Conservation (phyloP, 2,113 vertebrate genomes). For the Ciconia stormi region DNA sequence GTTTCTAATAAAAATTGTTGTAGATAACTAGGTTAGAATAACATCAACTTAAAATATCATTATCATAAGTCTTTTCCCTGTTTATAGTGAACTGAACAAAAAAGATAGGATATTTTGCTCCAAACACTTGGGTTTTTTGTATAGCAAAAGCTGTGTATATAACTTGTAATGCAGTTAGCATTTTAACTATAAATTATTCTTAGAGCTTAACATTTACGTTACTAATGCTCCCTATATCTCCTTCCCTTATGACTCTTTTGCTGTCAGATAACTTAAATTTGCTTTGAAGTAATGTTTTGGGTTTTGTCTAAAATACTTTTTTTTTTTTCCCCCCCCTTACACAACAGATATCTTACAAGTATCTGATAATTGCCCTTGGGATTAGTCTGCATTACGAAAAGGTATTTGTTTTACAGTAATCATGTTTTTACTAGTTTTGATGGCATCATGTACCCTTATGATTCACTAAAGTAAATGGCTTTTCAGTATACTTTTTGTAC, state of each 20-base stretch:
- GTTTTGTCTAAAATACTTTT: slow-evolving; percentile 4
- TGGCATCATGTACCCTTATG: not conserved
- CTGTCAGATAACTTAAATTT: not conserved
- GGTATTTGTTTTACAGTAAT: slow-evolving; percentile 73
- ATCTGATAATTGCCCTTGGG: slow-evolving; percentile 94
- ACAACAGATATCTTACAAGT: slow-evolving; percentile 90
- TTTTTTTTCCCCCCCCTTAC: not conserved
- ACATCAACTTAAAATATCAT: not conserved
- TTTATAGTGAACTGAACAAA: not conserved
- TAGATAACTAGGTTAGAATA: not conserved
- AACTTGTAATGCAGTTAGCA: not conserved
- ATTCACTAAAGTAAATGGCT: not conserved
- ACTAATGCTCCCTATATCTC: not conserved
- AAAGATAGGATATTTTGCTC: not conserved
- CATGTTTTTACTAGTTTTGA: not conserved
- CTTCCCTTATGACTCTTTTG: not conserved
- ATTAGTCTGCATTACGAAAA: slow-evolving; percentile 91
- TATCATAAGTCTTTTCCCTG: not conserved
- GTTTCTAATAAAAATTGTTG: not conserved
- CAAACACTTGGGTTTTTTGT: not conserved
- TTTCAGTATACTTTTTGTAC: not conserved
- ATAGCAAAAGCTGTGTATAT: not conserved
- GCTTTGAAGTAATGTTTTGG: not conserved
- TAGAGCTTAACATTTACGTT: not conserved
- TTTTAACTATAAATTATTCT: not conserved